A percentile compares a stretch with the other conserved stretches of the same genome.
These are phyloP conservation scores for Agriopis aurantiaria DNA, from an alignment of 2,888 invertebrate genomes.

Conservation along the genomic window DNA sequence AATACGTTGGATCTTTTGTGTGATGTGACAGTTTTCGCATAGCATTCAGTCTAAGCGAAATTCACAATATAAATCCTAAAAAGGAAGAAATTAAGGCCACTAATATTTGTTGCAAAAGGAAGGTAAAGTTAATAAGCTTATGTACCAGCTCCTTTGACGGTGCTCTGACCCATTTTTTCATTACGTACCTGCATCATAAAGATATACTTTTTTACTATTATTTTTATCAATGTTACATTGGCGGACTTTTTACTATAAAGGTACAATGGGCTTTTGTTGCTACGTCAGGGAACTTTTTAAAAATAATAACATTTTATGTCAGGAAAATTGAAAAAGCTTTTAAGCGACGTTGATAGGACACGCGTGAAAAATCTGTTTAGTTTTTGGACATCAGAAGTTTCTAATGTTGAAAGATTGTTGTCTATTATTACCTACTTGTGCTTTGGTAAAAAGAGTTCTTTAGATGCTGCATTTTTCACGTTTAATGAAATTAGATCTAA, in stretches of 20 bases:
- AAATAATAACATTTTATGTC: constrained; percentile 52
- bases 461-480: too few relatives aligned
- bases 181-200: constrained; percentile 70
- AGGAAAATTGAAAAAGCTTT: constrained; percentile 34
- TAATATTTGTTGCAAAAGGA: constrained; percentile 58
- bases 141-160: constrained; percentile 65
- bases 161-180: constrained; percentile 74
- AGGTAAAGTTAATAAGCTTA: constrained; percentile 76
- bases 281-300: constrained; percentile 53
- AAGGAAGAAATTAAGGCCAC: constrained; percentile 51
- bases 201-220: constrained; percentile 63
- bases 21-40: constrained; percentile 22
- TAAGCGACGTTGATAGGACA: constrained; percentile 9
- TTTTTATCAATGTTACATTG: constrained; percentile 56
- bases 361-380: constrained; percentile 15
- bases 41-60: constrained; percentile 23
- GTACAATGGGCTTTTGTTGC: constrained; percentile 65
- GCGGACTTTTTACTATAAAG: constrained; percentile 60
- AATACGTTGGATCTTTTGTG: constrained; percentile 37
- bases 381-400: not conserved
- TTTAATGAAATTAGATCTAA: too few relatives aligned
- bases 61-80: constrained; percentile 52
- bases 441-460: too few relatives aligned
- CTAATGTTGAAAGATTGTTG: not conserved
- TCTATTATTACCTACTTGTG: not conserved